Evolutionary conservation across 2,888 invertebrate species (phyloP), one percentile per base, ranked within the genome.

Genomic region (Ypsolopha sequella): DNA sequence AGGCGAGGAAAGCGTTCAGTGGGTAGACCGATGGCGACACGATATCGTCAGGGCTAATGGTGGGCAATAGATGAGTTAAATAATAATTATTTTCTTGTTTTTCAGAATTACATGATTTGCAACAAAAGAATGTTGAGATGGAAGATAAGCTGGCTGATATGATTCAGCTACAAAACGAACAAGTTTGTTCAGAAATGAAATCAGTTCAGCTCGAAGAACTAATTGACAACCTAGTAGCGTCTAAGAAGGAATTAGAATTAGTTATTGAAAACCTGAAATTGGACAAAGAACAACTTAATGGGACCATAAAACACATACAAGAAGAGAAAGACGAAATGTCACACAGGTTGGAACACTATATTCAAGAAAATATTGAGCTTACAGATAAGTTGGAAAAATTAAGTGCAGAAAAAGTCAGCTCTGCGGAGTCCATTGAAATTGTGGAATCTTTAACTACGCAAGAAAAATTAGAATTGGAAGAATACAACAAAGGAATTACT

Each of bases 201-300:
- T 90, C 92, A 7, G 92, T 93, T 39, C 92, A 94, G 62, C 73
- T 94, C 54, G 95, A 95, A 72, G 95, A 95, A 70, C 91, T 93
- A 69, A 77, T 93, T 47, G 92, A 90, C 62, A 75, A 85, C 52
- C 64, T 91, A 4, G 79, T 81, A 56, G 76, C 76, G 36, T 80
- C 87, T 54, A 88, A 87, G 59, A 79, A 79, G 58, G 79, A 82
- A 59, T 60, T 89, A 35, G 73, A 82, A 63, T 68, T 80, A 49
- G 81, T 89, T 52, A 79, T 89, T 52, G 80, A 88, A 51, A 75
- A 81, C 46, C 62, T 89, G 14, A 80, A 84, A 55, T 62, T 80
- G 36, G 89, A 90, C 61, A 88, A 89, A 54, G 80, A 87, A 49
- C 88, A 89, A 48, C 70, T 90, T 36, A 67, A 84, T 38, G 82